phyloP scores from a whole-genome alignment of 92 coral and sea anemone species.

The Blastomussa wellsi region DNA sequence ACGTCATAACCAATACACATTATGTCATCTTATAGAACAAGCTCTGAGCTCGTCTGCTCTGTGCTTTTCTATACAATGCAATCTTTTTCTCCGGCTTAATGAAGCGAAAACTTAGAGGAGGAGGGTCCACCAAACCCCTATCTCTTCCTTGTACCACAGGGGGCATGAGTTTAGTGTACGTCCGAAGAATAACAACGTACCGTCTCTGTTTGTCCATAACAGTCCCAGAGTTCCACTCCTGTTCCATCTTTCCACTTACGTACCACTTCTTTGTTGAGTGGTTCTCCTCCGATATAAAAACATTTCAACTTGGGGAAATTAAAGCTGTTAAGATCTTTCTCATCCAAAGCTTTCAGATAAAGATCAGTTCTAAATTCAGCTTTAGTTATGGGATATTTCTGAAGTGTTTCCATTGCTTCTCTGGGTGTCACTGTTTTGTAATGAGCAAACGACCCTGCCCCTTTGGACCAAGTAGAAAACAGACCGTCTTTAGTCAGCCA shows the following conservation, averaged over 20 bases:
- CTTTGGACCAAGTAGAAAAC: conserved; percentile 13
- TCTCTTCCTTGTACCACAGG: too few species aligned
- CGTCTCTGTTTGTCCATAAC: conserved; percentile 21
- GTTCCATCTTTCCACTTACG: conserved; percentile 13
- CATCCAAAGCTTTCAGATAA: not conserved
- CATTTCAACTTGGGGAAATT: not conserved
- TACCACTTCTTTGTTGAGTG: not conserved
- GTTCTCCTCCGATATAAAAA: not conserved
- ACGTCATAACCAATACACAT: too few species aligned
- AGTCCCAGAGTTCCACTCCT: conserved; percentile 10
- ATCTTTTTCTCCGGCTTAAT: too few species aligned
- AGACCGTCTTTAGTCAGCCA: not conserved
- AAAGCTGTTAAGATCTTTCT: not conserved
- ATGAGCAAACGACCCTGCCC: conserved; percentile 6
- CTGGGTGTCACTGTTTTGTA: not conserved
- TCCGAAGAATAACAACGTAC: not conserved
- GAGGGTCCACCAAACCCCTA: too few species aligned
- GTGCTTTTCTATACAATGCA: too few species aligned
- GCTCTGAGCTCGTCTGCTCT: too few species aligned
- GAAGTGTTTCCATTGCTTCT: conserved; percentile 13
- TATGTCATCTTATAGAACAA: too few species aligned
- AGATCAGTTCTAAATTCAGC: not conserved
- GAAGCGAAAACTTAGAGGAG: too few species aligned
- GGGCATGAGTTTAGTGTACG: too few species aligned
- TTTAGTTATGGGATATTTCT: not conserved